Evolutionary conservation across 2,888 invertebrate species (phyloP), one percentile per base, ranked within the genome.

Genomic region (Gymnoscelis rufifasciata): DNA sequence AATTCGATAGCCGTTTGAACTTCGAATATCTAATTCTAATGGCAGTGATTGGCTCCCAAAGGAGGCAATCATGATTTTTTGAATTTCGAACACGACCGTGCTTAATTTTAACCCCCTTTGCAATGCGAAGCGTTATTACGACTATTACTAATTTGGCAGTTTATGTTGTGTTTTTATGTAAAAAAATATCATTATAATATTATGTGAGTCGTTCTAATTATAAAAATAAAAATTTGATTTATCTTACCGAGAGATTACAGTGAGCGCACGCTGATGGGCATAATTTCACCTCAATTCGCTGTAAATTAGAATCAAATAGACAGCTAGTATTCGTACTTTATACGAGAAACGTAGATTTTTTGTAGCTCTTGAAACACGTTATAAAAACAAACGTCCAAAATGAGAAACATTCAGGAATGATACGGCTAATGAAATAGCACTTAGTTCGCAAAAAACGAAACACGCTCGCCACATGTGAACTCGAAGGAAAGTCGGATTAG

Each of bases 21-120:
- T 72, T 74, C 71, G 73, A 83, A 84, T 83, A 83, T 84, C 86
- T 86, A 84, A 86, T 86, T 86, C 80, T 84, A 84, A 84, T 83
- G 74, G 74, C 77, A 65, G 76, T 84, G 83, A 88, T 86, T 87
- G 86, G 81, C 79, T 87, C 88, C 88, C 82, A 72, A 56, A 82
- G 86, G 88, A 84, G 80, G 78, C 77, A 83, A 88, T 87, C 83
- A 83, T 71, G 82, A 86, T 80, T 84, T 86, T 83, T 80, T 67
- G 73, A 82, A 78, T 71, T 78, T 75, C 60, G 80, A 79, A 81
- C 88, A 87, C 86, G n/a, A n/a, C n/a, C n/a, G 87, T 86, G 88
- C 83, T 84, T 80, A 78, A 77, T 77, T 82, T 78, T 72, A 61
- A 72, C 78, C 83, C 79, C 73, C 72, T 66, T 72, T 68, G 84